Evolutionary conservation across 2,113 vertebrate species (phyloP).

Genomic region (Notiomystis cincta): DNA sequence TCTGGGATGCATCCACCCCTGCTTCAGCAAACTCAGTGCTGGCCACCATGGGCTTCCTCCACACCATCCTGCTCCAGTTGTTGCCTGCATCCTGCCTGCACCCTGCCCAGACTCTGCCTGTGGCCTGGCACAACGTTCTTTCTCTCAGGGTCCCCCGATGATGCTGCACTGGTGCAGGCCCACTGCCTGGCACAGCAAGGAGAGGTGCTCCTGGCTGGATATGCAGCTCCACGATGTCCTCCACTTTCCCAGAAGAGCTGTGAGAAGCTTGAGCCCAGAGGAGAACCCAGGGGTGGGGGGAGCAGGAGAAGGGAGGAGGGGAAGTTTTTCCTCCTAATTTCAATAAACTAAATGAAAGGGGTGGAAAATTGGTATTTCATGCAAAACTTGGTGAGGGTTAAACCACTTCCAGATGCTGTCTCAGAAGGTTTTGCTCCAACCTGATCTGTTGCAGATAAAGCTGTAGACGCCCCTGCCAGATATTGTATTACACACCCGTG

Average conservation of each 20-base stretch:
- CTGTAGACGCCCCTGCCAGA: not conserved
- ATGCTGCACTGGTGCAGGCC: accelerated
- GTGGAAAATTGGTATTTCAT: slow-evolving; percentile 65
- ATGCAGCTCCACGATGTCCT: not conserved
- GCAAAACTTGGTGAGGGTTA: slow-evolving; percentile 43
- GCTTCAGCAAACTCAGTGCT: accelerated
- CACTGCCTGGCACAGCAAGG: not conserved
- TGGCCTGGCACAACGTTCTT: not conserved
- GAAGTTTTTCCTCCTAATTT: slow-evolving; percentile 41
- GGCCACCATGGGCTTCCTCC: accelerated
- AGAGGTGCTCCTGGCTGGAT: not conserved
- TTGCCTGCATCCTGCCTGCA: not conserved
- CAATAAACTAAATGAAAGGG: slow-evolving; percentile 55
- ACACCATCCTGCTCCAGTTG: not conserved
- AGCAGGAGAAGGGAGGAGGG: not conserved
- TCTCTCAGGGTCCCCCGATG: accelerated
- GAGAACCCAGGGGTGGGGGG: not conserved
- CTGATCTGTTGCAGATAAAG: slow-evolving; percentile 51
- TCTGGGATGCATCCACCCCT: not conserved
- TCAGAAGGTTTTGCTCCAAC: slow-evolving; percentile 34
- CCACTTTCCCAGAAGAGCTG: not conserved
- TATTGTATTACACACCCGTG: not conserved
- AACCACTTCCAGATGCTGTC: slow-evolving; percentile 60
- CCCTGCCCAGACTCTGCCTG: not conserved
- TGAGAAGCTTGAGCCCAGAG: not conserved